Conservation (phyloP, 2,888 invertebrate species). For the Eupithecia abbreviata region DNA sequence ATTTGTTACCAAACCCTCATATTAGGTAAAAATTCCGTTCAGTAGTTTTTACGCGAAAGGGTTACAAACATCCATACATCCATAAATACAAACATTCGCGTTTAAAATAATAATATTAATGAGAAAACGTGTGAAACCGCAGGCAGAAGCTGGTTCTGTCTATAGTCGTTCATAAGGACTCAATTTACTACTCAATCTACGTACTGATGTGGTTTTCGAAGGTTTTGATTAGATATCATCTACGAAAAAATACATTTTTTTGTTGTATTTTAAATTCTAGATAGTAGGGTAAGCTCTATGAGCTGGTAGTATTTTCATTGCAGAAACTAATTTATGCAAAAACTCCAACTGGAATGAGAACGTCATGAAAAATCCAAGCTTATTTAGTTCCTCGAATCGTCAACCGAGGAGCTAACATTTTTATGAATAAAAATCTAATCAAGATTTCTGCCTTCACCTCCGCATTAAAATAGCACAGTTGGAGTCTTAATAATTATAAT, state of each 20-base stretch:
- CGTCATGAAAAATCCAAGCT: neutral
- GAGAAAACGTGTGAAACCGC: neutral
- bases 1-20: too few relatives aligned
- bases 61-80: too few relatives aligned
- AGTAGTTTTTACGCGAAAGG: too few relatives aligned
- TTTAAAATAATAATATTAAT: too few relatives aligned
- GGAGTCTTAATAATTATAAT: conserved; percentile 21
- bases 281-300: neutral
- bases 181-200: neutral
- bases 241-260: neutral
- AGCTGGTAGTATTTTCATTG: neutral
- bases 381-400: neutral
- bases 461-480: conserved; percentile 11
- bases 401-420: neutral
- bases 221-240: neutral
- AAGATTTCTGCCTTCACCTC: conserved; percentile 12
- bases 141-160: neutral
- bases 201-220: neutral
- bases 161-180: neutral
- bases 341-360: neutral
- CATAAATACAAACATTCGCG: too few relatives aligned
- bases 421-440: conserved; percentile 11
- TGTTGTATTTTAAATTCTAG: too few relatives aligned
- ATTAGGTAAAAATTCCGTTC: too few relatives aligned
- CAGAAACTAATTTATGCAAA: neutral